Percentiles rank a stretch among this genome's conserved stretches.
These are phyloP conservation scores for Allygus modestus DNA, from an alignment of 2,888 invertebrate genomes.

Conservation along the genomic window DNA sequence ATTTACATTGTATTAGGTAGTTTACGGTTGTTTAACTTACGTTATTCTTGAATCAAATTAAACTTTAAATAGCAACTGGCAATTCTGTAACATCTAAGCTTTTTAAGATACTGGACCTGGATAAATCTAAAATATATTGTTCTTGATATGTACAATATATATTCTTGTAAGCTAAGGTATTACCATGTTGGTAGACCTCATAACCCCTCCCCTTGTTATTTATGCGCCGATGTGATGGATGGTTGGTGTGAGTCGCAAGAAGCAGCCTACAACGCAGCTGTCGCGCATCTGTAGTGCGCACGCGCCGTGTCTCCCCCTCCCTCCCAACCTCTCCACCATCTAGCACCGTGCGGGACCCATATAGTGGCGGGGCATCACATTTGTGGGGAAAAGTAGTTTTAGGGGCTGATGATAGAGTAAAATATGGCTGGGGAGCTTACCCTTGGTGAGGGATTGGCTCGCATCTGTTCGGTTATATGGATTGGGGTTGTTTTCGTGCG, in stretches of 20 bases:
- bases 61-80: too few relatives aligned
- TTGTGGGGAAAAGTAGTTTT: neutral
- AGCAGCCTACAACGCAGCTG: constrained; percentile 26
- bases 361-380: neutral
- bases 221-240: neutral
- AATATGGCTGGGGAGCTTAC: neutral
- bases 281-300: constrained; percentile 30
- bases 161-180: too few relatives aligned
- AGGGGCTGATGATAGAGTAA: neutral
- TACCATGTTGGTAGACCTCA: too few relatives aligned
- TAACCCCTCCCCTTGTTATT: constrained; percentile 9
- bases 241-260: neutral
- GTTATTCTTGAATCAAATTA: too few relatives aligned
- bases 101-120: too few relatives aligned
- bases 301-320: constrained; percentile 21
- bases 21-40: too few relatives aligned
- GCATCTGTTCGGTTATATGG: neutral
- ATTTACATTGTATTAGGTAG: too few relatives aligned
- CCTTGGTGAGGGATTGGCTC: neutral
- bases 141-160: too few relatives aligned
- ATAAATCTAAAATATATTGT: too few relatives aligned
- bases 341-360: neutral
- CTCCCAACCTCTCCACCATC: neutral
- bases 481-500: too few relatives aligned
- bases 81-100: too few relatives aligned